Evolutionary conservation across 2,113 vertebrate species (phyloP).

Genomic region (Apeltes quadracus): DNA sequence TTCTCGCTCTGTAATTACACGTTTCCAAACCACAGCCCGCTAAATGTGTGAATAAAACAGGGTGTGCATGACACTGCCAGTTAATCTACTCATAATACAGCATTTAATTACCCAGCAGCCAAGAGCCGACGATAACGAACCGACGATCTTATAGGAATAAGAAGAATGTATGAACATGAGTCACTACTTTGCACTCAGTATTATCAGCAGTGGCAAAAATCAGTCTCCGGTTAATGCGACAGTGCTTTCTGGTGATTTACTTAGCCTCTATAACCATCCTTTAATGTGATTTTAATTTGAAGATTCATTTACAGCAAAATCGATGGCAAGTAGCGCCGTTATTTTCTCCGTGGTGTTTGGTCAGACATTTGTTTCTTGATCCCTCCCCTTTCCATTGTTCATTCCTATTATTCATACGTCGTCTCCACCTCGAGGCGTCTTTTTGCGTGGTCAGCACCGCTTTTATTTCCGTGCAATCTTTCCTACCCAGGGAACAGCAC

Average conservation of each 20-base stretch:
- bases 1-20: slow-evolving; percentile 11
- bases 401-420: neutral
- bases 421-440: neutral
- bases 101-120: slow-evolving; percentile 19
- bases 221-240: slow-evolving; percentile 7
- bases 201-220: slow-evolving; percentile 10
- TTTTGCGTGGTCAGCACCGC: neutral
- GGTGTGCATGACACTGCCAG: neutral
- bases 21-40: neutral
- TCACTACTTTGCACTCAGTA: slow-evolving; percentile 4
- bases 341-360: neutral
- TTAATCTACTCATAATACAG: slow-evolving; percentile 17
- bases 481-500: neutral
- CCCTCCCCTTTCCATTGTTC: neutral
- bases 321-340: neutral
- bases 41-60: neutral
- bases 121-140: slow-evolving; percentile 7
- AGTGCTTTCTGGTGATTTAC: neutral
- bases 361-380: neutral
- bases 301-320: slow-evolving; percentile 4
- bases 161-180: slow-evolving; percentile 2
- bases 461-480: neutral
- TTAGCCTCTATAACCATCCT: neutral
- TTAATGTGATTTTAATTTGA: slow-evolving; percentile 17
- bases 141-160: slow-evolving; percentile 4